Evolutionary conservation across 2,113 vertebrate genomes (phyloP).

Genomic region (Telmatochromis brachygnathus): DNA sequence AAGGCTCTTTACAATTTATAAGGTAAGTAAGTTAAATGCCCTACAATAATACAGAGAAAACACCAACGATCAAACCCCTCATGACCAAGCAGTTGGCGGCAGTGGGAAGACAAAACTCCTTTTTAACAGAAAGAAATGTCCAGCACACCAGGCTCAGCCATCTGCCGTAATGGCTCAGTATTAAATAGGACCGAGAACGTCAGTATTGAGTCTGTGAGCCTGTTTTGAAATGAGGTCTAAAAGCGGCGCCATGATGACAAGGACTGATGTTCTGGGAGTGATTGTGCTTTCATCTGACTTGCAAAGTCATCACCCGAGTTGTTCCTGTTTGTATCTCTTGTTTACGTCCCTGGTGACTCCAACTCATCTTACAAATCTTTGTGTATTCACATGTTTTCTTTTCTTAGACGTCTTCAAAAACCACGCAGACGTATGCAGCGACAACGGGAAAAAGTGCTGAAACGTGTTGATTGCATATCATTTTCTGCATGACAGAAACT

Average conservation of each 20-base stretch:
- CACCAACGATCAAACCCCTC: not conserved
- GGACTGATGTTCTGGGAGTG: not conserved
- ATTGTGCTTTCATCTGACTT: not conserved
- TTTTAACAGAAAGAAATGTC: not conserved
- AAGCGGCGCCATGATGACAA: not conserved
- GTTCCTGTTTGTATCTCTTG: not conserved
- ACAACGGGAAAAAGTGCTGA: not conserved
- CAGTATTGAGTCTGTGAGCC: not conserved
- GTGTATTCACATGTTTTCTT: not conserved
- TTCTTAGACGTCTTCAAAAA: not conserved
- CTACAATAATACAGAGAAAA: not conserved
- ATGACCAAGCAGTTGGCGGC: not conserved
- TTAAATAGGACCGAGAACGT: not conserved
- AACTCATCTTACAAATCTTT: not conserved
- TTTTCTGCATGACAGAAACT: not conserved
- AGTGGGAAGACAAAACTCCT: not conserved
- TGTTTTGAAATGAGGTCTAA: not conserved
- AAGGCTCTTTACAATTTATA: not conserved
- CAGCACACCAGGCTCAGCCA: fast-evolving
- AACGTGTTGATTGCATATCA: not conserved
- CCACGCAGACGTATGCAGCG: not conserved
- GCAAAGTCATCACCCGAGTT: not conserved
- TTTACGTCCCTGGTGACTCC: not conserved
- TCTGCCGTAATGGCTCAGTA: not conserved
- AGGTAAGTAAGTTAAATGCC: not conserved